Conservation (phyloP, 2,113 vertebrate genomes). For the Dicerorhinus sumatrensis region DNA sequence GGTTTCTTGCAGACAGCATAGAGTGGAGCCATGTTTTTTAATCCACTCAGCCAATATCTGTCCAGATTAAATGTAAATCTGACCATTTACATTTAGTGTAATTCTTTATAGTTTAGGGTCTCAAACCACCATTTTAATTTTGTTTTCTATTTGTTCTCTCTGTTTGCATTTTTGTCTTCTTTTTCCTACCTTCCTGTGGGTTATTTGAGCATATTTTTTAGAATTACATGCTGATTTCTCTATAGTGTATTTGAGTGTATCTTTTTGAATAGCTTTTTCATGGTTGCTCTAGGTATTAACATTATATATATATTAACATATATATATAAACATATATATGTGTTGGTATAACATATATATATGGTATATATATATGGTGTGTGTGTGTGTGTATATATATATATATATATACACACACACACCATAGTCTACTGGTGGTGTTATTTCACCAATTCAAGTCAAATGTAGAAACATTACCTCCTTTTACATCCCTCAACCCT, state of each 20-base stretch:
- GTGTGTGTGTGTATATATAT: no score
- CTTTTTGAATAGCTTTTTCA: not conserved
- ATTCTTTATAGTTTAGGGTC: not conserved
- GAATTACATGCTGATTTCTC: not conserved
- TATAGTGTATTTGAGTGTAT: not conserved
- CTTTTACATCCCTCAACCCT: not conserved
- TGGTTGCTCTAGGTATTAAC: not conserved
- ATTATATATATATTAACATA: not conserved
- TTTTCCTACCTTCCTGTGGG: not conserved
- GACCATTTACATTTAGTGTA: not conserved
- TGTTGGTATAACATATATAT: no score
- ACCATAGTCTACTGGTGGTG: not conserved
- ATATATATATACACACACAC: not conserved
- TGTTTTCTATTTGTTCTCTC: not conserved
- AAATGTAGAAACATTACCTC: not conserved
- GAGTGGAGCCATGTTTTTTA: not conserved
- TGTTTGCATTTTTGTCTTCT: not conserved
- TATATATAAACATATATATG: no score
- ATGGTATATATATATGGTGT: no score
- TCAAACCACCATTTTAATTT: not conserved
- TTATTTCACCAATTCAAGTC: not conserved
- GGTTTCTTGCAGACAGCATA: not conserved
- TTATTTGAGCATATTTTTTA: not conserved
- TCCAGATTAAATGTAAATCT: not conserved
- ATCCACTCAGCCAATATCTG: not conserved